Conservation (phyloP, 1,140 invertebrate genomes). For the Drosophila tropicalis region DNA sequence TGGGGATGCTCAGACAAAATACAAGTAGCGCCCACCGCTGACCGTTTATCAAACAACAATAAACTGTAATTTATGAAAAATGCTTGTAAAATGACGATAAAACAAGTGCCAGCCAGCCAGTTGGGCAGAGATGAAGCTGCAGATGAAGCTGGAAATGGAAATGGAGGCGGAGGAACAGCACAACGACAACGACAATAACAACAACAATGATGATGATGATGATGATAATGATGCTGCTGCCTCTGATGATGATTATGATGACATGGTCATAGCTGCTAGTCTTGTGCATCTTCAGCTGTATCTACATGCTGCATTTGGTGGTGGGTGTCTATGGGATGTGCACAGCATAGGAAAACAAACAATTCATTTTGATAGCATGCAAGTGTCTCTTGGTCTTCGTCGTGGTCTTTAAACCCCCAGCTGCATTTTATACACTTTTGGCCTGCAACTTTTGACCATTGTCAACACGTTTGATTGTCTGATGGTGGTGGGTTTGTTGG, state of each 20-base stretch:
- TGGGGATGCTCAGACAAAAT: slow-evolving; percentile 63
- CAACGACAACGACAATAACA: slow-evolving; percentile 42
- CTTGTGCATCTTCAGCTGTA: slow-evolving; percentile 48
- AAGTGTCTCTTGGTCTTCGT: slow-evolving; percentile 43
- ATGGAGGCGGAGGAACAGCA: slow-evolving; percentile 37
- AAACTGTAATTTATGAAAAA: slow-evolving; percentile 82
- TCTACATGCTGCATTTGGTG: slow-evolving; percentile 31
- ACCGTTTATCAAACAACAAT: slow-evolving; percentile 80
- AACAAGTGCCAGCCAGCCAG: slow-evolving; percentile 66
- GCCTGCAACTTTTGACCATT: slow-evolving; percentile 72
- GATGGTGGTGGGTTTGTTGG: not conserved
- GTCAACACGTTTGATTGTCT: slow-evolving; percentile 66
- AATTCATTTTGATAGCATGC: slow-evolving; percentile 64
- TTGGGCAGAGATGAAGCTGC: not conserved
- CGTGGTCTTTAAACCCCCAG: slow-evolving; percentile 58
- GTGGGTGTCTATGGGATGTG: slow-evolving; percentile 37
- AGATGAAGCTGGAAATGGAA: slow-evolving; percentile 2
- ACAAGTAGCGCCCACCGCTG: slow-evolving; percentile 78
- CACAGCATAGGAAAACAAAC: slow-evolving; percentile 52
- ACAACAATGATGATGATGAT: slow-evolving; percentile 45
- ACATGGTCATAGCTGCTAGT: slow-evolving; percentile 75
- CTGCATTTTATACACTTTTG: slow-evolving; percentile 71
- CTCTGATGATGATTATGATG: slow-evolving; percentile 48
- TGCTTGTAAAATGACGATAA: slow-evolving; percentile 81
- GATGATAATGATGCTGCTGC: slow-evolving; percentile 43